phyloP scores from a whole-genome alignment of 2,888 invertebrate species.

The Metallyticus violacea region DNA sequence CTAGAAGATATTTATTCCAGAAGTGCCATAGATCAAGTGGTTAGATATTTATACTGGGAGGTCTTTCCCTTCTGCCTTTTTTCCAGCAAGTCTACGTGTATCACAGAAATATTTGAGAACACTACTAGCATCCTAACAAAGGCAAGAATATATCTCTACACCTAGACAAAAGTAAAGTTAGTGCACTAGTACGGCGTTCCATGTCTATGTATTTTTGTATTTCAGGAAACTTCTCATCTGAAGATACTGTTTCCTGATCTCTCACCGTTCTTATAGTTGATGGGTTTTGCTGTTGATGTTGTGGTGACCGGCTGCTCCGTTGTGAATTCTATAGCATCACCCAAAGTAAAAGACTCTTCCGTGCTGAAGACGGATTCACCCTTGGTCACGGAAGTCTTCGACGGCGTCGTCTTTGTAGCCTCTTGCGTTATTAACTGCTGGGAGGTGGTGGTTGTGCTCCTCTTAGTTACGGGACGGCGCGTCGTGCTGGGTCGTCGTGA shows the following conservation, averaged over 20 bases:
- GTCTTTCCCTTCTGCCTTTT: too few relatives aligned
- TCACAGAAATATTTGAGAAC: background rate
- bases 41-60: too few relatives aligned
- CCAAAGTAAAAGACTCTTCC: slow-evolving; percentile 40
- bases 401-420: slow-evolving; percentile 4
- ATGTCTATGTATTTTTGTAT: background rate
- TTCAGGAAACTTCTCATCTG: background rate
- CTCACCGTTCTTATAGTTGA: slow-evolving; percentile 48
- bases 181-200: too few relatives aligned
- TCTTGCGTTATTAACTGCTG: background rate
- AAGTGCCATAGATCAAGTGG: too few relatives aligned
- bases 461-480: slow-evolving; percentile 29
- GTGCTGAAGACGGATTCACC: slow-evolving; percentile 43
- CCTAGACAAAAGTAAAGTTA: too few relatives aligned
- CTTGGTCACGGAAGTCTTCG: slow-evolving; percentile 41
- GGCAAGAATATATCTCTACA: background rate
- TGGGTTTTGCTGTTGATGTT: slow-evolving; percentile 38
- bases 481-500: slow-evolving; percentile 32
- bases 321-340: slow-evolving; percentile 28
- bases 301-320: slow-evolving; percentile 37
- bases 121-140: background rate
- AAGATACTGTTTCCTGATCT: too few relatives aligned
- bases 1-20: too few relatives aligned
- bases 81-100: background rate
- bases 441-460: slow-evolving; percentile 25